Percentiles rank a stretch among this genome's conserved stretches.
These are phyloP conservation scores for Lordiphosa stackelbergi DNA, from an alignment of 1,140 invertebrate species.

Conservation along the genomic window DNA sequence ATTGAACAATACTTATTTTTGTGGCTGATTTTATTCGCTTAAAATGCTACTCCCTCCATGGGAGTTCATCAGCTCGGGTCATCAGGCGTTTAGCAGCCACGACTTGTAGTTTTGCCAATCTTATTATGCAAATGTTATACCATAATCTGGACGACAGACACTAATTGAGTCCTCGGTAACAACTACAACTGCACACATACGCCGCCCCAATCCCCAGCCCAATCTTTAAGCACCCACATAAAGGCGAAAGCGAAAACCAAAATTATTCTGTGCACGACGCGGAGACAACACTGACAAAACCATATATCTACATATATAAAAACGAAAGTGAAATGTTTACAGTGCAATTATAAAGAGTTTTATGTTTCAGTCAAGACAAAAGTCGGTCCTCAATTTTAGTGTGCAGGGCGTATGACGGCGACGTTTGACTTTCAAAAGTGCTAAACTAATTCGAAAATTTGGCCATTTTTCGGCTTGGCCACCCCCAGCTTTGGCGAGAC, in stretches of 20 bases:
- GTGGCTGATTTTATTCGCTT: background rate
- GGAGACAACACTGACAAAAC: conserved; percentile 30
- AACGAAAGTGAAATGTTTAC: conserved; percentile 73
- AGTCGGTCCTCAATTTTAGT: conserved; percentile 46
- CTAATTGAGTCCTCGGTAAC: conserved; percentile 58
- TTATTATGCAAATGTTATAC: conserved; percentile 49
- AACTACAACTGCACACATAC: conserved; percentile 1
- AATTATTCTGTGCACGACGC: conserved; percentile 72
- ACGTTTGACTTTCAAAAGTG: conserved; percentile 65
- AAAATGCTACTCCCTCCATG: conserved; percentile 20
- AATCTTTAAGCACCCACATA: conserved; percentile 47
- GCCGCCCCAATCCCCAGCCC: conserved; percentile 1
- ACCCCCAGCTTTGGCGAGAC: conserved; percentile 42
- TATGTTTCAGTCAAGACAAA: conserved; percentile 58
- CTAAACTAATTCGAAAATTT: conserved; percentile 57
- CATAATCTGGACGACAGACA: conserved; percentile 43
- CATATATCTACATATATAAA: conserved; percentile 32
- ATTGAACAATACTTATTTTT: too few relatives aligned
- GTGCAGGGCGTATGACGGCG: conserved; percentile 62
- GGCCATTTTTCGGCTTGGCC: conserved; percentile 41
- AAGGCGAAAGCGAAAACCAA: conserved; percentile 59
- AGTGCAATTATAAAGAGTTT: conserved; percentile 74
- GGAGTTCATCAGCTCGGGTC: conserved; percentile 26
- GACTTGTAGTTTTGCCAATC: conserved; percentile 17
- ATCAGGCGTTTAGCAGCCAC: conserved; percentile 38